Base-by-base conservation (phyloP, 1,140 invertebrate species). In the Meteorus sp. region DNA sequence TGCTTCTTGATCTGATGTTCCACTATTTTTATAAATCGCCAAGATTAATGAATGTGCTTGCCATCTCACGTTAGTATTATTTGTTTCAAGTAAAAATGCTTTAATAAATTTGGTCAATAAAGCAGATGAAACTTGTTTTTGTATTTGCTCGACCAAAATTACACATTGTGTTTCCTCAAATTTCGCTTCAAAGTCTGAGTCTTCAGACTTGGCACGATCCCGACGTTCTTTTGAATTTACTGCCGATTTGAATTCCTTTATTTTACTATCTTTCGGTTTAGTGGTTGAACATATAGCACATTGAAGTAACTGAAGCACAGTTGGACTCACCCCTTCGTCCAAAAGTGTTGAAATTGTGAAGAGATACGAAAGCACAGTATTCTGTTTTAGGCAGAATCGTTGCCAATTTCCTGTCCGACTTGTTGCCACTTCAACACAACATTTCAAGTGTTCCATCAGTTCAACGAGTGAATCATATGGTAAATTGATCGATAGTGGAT, bases 321-420 rank as follows among this genome's bases (percentile, higher is more conserved):
- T 93, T 33, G 93, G 89, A 57, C 93, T 92, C 3, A 99, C 93
- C 39, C 95, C 94, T 82, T 97, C 95, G 74, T 97, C 94, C 23
- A 97, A 79, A 23, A 91, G 80, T 19, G 82, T 80, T 0, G 78
- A 79, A 23, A 80, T 74, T 1, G 71, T 74, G 29, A 80, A 78
- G 5, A 80, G 57, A 58, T 80, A 79, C 0, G 77, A 78, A 0
- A 80, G 50, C 19, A 97, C 82, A 0, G 92, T 88, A 64, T 88
- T 85, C 61, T 93, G 88, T 20, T 85, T 82, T 8, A 88, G 76
- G 73, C 95, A 98, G 76, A 94, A 95, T 66, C 89, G 85, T 76
- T 98, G 95, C 96, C 96, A 98, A 80, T 98, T 98, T 54, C 89
- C 86, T 0, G 93, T 94, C n/a, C 95, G 86, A 64, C 87, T 89